Evolutionary conservation across 2,113 vertebrate species (phyloP).

Genomic region (Albula goreensis): DNA sequence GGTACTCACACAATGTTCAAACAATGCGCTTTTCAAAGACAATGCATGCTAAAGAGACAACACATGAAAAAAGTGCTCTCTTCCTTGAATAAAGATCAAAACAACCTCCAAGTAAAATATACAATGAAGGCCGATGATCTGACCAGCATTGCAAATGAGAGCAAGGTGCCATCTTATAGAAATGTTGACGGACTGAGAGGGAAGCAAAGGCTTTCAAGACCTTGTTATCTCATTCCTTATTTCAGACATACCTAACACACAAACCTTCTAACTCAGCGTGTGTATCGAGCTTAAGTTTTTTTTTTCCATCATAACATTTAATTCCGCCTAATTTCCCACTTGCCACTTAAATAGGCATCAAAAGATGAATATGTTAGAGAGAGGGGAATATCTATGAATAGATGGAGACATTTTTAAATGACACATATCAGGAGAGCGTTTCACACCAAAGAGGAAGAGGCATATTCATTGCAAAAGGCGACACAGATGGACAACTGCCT

Average conservation of each 20-base stretch:
- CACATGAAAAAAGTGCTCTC: slow-evolving; percentile 32
- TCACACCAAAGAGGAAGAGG: slow-evolving; percentile 32
- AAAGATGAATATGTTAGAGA: slow-evolving; percentile 48
- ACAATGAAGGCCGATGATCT: slow-evolving; percentile 45
- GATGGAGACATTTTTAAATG: slow-evolving; percentile 13
- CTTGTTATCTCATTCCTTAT: slow-evolving; percentile 9
- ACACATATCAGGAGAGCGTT: slow-evolving; percentile 24
- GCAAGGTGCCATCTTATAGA: slow-evolving; percentile 29
- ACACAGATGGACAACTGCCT: slow-evolving; percentile 78
- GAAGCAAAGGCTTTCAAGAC: neutral
- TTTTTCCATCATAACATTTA: neutral
- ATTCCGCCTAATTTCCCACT: slow-evolving; percentile 24
- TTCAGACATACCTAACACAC: neutral
- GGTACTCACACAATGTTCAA: slow-evolving; percentile 43
- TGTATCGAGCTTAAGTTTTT: slow-evolving; percentile 3
- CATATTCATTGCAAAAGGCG: slow-evolving; percentile 29
- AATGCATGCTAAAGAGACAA: slow-evolving; percentile 48
- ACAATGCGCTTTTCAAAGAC: slow-evolving; percentile 52
- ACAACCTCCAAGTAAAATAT: slow-evolving; percentile 47
- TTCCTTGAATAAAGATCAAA: slow-evolving; percentile 49
- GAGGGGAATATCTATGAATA: slow-evolving; percentile 10
- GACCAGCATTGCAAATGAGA: slow-evolving; percentile 43
- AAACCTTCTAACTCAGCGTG: neutral
- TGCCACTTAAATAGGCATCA: slow-evolving; percentile 39
- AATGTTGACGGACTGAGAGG: slow-evolving; percentile 21